Percentiles rank a stretch among this genome's conserved stretches.
phyloP scores from a whole-genome alignment of 1,140 invertebrate species.

The Temnothorax longispinosus region DNA sequence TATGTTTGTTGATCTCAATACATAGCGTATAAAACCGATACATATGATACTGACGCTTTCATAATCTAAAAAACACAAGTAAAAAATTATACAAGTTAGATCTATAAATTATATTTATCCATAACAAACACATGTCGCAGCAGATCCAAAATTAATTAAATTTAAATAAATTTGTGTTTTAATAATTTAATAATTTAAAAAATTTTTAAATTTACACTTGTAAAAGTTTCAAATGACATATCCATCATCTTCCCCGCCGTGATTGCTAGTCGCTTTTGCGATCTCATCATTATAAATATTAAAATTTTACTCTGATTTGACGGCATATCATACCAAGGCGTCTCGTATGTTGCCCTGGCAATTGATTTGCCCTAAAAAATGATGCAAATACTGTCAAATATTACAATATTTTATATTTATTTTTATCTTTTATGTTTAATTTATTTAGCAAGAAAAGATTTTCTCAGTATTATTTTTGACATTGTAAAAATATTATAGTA shows the following conservation, averaged over 20 bases:
- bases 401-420: no score
- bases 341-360: slow-evolving; percentile 20
- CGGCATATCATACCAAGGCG: slow-evolving; percentile 44
- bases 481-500: no score
- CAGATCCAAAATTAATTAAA: neutral
- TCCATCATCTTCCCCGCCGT: slow-evolving; percentile 41
- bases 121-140: neutral
- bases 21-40: slow-evolving; percentile 11
- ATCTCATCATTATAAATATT: slow-evolving; percentile 48
- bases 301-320: slow-evolving; percentile 16
- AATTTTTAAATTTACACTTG: slow-evolving; percentile 3
- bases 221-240: slow-evolving; percentile 47
- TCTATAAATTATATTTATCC: neutral
- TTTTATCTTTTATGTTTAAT: no score
- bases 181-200: neutral
- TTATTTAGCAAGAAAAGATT: no score
- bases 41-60: slow-evolving; percentile 36
- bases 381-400: neutral
- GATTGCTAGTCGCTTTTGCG: slow-evolving; percentile 24
- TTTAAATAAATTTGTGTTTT: neutral
- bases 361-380: slow-evolving; percentile 39
- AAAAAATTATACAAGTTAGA: neutral
- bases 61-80: slow-evolving; percentile 12
- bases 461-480: no score
- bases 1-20: neutral